A percentile compares a stretch with the other conserved stretches of the same genome.
Evolutionary conservation across 1,140 invertebrate genomes (phyloP).

Genomic region (Heliconius nattereri): DNA sequence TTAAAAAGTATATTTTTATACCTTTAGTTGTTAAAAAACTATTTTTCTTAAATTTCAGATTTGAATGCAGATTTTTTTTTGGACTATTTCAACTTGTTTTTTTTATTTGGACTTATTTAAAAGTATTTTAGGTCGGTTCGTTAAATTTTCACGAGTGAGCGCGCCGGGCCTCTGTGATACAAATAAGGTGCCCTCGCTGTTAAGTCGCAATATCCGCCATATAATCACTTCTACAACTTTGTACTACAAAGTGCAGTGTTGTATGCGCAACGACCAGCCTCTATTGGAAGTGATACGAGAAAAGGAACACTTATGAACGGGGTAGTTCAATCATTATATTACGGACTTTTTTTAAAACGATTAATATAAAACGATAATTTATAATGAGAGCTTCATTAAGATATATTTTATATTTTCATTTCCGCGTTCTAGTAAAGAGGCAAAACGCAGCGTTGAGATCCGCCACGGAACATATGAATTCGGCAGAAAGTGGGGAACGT

Average conservation of each 20-base stretch:
- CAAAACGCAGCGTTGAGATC: too few species aligned
- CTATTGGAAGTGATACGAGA: not conserved
- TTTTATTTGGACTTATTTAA: not conserved
- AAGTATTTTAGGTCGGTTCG: constrained; percentile 7
- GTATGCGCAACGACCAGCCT: not conserved
- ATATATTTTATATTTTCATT: too few species aligned
- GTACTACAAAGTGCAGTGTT: not conserved
- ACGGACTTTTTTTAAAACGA: not conserved
- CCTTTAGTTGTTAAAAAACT: not conserved
- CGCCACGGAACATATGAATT: too few species aligned
- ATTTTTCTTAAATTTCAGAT: not conserved
- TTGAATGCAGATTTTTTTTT: not conserved
- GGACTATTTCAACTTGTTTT: not conserved
- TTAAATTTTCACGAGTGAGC: constrained; percentile 16
- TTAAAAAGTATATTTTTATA: not conserved
- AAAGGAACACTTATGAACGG: not conserved
- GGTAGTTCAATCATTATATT: not conserved
- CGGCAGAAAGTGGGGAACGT: too few species aligned
- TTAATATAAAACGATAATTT: not conserved
- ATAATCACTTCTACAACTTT: not conserved
- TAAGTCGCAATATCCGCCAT: not conserved
- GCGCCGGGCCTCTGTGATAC: not conserved
- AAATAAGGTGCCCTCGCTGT: not conserved
- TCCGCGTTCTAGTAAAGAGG: too few species aligned
- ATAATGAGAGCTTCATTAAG: too few species aligned